Conservation (phyloP, 2,113 vertebrate species). For the Colossoma macropomum region DNA sequence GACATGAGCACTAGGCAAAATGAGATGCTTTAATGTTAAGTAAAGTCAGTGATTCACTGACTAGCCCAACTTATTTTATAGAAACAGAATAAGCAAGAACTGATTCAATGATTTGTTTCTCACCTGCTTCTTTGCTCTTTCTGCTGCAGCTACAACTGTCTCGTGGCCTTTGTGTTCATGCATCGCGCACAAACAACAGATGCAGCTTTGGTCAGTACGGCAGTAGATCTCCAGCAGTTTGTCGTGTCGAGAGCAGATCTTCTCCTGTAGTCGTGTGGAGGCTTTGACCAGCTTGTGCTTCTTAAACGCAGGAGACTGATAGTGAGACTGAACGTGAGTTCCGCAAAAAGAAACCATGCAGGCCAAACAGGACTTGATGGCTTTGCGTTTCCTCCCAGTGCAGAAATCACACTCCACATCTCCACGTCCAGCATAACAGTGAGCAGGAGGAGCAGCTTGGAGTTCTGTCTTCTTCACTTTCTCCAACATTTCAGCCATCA, state of each 20-base stretch:
- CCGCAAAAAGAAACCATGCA: too few species aligned
- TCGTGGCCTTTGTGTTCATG: neutral
- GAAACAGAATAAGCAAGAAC: too few species aligned
- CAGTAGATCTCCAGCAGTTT: neutral
- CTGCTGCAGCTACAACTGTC: neutral
- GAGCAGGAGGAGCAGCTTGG: too few species aligned
- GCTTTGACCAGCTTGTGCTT: constrained; percentile 3
- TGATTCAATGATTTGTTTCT: too few species aligned
- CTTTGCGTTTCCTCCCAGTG: neutral
- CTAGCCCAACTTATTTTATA: too few species aligned
- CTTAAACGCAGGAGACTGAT: too few species aligned
- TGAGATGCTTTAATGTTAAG: too few species aligned
- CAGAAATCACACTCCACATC: neutral
- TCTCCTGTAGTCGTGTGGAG: neutral
- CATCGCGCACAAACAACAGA: neutral
- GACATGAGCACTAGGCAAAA: too few species aligned
- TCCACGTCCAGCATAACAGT: neutral
- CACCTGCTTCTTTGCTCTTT: neutral
- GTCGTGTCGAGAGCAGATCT: neutral
- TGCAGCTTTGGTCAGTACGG: neutral
- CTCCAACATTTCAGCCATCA: neutral
- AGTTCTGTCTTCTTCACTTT: neutral
- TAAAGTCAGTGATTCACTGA: too few species aligned
- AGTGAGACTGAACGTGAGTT: neutral
- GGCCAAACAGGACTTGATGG: too few species aligned